Evolutionary conservation across 2,888 invertebrate species (phyloP).

Genomic region (Flexamia atlantica): DNA sequence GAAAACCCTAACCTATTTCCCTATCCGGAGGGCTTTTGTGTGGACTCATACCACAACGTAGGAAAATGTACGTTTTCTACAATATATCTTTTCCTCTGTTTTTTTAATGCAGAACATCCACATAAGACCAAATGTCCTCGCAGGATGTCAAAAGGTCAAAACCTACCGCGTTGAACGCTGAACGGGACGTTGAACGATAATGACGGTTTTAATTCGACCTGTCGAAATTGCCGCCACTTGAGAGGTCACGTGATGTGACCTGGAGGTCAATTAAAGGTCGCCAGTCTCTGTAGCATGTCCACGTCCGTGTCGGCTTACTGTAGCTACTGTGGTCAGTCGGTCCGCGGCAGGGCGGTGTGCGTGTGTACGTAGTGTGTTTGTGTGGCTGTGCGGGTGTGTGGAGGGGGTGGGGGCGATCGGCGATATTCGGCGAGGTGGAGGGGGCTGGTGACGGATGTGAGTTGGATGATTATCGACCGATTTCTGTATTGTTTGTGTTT

Average conservation of each 20-base stretch:
- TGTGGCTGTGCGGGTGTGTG: neutral
- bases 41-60: too few species aligned
- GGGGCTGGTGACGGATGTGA: neutral
- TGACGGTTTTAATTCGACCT: neutral
- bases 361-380: neutral
- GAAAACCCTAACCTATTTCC: too few species aligned
- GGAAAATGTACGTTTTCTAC: too few species aligned
- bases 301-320: neutral
- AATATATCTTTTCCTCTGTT: too few species aligned
- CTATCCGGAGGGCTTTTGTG: too few species aligned
- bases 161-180: neutral
- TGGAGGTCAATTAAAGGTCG: conserved; percentile 34
- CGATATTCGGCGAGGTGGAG: neutral
- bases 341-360: neutral
- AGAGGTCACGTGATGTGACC: conserved; percentile 32
- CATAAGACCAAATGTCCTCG: too few species aligned
- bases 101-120: too few species aligned
- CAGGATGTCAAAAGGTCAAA: neutral
- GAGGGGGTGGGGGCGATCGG: conserved; percentile 8
- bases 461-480: neutral
- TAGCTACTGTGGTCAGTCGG: neutral
- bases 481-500: neutral
- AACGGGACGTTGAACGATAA: neutral
- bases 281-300: conserved; percentile 21
- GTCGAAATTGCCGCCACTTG: conserved; percentile 30